These are phyloP conservation scores for Engraulis encrasicolus DNA, from an alignment of 2,113 vertebrate genomes.

Conservation along the genomic window DNA sequence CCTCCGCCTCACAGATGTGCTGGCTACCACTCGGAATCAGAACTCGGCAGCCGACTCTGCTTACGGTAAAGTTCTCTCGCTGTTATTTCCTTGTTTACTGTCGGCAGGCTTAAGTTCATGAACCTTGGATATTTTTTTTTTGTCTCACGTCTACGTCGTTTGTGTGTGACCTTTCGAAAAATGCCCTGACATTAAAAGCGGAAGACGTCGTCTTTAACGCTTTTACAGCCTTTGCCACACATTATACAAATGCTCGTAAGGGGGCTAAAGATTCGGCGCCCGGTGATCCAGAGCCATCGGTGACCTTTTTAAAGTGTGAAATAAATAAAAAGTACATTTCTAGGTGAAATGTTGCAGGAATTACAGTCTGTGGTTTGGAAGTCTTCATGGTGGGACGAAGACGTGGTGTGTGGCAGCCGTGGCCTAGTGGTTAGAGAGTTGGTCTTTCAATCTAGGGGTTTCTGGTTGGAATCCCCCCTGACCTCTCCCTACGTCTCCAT, in stretches of 20 bases:
- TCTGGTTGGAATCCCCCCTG: no score
- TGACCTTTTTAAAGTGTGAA: slow-evolving; percentile 12
- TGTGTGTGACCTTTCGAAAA: neutral
- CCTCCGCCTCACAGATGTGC: slow-evolving; percentile 41
- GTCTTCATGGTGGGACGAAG: neutral
- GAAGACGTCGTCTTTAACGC: neutral
- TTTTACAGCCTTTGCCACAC: neutral
- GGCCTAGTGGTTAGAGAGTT: no score
- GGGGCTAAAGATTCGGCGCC: neutral
- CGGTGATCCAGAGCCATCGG: slow-evolving; percentile 12
- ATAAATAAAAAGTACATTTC: neutral
- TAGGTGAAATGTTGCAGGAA: neutral
- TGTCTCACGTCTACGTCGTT: neutral
- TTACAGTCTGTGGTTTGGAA: neutral
- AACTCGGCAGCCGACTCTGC: slow-evolving; percentile 48
- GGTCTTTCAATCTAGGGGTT: no score
- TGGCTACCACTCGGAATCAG: slow-evolving; percentile 48
- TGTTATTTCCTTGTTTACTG: neutral
- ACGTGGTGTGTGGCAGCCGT: no score
- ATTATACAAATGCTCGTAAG: slow-evolving; percentile 2
- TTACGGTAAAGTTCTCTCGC: slow-evolving; percentile 47
- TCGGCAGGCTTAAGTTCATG: neutral
- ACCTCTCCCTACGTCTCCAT: no score
- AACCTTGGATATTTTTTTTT: no score
- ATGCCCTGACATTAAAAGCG: neutral